Evolutionary conservation across 2,797 vertebrate species (phyloP), one percentile per base, ranked within the genome.

Genomic region (Mico argentatus): DNA sequence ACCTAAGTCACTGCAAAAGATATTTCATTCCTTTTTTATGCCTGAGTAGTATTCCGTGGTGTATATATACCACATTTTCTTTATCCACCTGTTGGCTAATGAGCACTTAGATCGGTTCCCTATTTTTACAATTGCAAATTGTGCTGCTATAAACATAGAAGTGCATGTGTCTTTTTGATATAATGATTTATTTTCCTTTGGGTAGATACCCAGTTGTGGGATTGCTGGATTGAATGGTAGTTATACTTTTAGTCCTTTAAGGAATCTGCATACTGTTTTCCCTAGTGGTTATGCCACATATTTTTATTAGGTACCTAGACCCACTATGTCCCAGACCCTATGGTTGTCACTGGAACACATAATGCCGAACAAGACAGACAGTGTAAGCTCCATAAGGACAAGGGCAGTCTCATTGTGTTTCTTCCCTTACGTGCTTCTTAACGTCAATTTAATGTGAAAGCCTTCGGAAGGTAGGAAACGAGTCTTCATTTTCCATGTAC

Each of bases 381-480:
- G 22, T 64, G 8, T 44, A 87, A 96, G 27, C 41, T 89, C 30
- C 19, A 4, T 41, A 75, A 85, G 36, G 30, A 79, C 22, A 91
- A 88, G 46, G 24, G 11, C 30, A 27, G 91, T 89, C n/a, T 75
- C n/a, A 41, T 10, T 81, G 7, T 33, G 50, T 27, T 90, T 33
- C 26, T 10, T 52, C 50, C 44, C 83, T 46, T 20, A 83, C 33
- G 81, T 90, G 39, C 41, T 85, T 95, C 57, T 88, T 90, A 93
- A 44, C 9, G 81, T 24, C 3, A 17, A 83, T 22, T 87, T 96
- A 44, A 87, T 92, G 95, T 50, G 55, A 88, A 97, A 95, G 59
- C 26, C n/a, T 95, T 95, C 36, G 64, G 57, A 95, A 55, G 27
- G 6, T 89, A 87, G 55, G 77, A 85, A 88, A 57, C n/a, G 84